Evolutionary conservation across 23 tunicate species (phyloP).

Genomic region (Corella eumyota): DNA sequence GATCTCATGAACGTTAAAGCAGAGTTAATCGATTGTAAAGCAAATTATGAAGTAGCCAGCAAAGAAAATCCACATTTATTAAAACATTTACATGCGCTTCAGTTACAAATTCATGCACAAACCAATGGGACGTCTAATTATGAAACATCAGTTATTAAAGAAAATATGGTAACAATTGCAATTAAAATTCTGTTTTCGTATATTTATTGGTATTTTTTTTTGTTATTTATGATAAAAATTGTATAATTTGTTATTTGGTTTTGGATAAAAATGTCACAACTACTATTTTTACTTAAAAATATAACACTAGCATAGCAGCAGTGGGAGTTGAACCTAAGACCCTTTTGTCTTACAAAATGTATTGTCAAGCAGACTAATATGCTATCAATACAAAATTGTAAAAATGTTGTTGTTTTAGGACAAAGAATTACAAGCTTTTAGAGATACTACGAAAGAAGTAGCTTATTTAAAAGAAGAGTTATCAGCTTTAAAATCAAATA

Average conservation of each 20-base stretch:
- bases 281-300: no score
- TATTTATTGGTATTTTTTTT: neutral
- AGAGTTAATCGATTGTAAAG: slow-evolving; percentile 42
- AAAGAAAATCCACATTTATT: slow-evolving; percentile 54
- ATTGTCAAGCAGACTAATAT: no score
- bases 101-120: slow-evolving; percentile 70
- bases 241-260: neutral
- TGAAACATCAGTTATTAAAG: slow-evolving; percentile 46
- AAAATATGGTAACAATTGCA: slow-evolving; percentile 40
- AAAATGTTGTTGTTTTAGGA: no score
- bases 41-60: slow-evolving; percentile 47
- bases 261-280: neutral
- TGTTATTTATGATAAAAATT: neutral
- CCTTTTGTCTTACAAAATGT: no score
- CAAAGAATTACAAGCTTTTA: slow-evolving; percentile 39
- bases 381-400: no score
- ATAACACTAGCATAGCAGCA: no score
- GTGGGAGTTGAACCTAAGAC: no score
- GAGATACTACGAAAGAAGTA: slow-evolving; percentile 26
- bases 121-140: slow-evolving; percentile 16
- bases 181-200: neutral
- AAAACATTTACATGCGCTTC: slow-evolving; percentile 69
- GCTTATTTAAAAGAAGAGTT: slow-evolving; percentile 43
- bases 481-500: slow-evolving; percentile 27
- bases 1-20: slow-evolving; percentile 53